Percentiles rank a stretch among this genome's conserved stretches.
Conservation (phyloP, 2,888 invertebrate species). For the Lucinisca nassula region DNA sequence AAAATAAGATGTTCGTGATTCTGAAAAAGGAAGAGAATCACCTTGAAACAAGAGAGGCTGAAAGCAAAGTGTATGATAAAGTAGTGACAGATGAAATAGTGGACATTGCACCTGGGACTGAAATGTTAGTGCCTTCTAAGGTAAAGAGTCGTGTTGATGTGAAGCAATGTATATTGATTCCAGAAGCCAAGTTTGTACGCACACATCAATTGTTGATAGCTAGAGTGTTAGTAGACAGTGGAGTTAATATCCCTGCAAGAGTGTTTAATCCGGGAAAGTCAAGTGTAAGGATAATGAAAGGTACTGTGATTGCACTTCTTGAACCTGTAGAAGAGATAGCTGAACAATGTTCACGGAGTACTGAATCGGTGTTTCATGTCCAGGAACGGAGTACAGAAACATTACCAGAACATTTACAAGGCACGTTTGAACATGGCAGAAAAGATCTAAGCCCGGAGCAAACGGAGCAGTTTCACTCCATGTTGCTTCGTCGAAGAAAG, state of each 20-base stretch:
- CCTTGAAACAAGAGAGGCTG: background rate
- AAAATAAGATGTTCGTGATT: constrained; percentile 6
- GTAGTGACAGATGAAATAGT: background rate
- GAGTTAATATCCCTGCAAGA: background rate
- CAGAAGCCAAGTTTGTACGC: background rate
- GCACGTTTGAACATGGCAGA: background rate
- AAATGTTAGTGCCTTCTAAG: background rate
- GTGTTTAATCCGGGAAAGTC: constrained; percentile 8
- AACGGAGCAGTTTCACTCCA: background rate
- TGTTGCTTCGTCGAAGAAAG: background rate
- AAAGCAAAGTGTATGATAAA: background rate
- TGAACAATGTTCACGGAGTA: background rate
- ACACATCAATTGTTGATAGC: background rate
- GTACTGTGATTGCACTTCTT: background rate
- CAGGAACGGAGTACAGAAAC: background rate
- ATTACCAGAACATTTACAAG: background rate
- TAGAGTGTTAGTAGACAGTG: background rate
- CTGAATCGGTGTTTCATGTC: background rate
- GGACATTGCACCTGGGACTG: background rate
- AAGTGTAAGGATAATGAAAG: background rate
- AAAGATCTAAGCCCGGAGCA: background rate
- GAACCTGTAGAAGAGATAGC: background rate
- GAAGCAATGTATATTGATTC: background rate
- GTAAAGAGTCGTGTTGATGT: background rate
- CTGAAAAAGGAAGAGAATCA: background rate